Evolutionary conservation across 1,140 invertebrate species (phyloP), one percentile per base, ranked within the genome.

Genomic region (Leptopilina boulardi): DNA sequence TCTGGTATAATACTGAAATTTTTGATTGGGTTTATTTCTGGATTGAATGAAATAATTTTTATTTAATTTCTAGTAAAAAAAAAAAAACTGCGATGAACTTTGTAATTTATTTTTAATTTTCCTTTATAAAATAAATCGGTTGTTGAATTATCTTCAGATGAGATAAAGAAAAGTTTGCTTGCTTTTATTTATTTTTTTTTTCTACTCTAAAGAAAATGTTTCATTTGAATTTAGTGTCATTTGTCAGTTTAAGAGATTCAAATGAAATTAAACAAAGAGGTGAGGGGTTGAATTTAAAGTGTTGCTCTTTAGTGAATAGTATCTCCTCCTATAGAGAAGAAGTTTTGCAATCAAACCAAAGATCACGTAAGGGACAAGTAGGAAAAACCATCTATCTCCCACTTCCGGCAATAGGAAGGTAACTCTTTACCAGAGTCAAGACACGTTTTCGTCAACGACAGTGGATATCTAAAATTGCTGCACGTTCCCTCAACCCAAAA

Each of bases 261-360:
- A 51, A 18, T 51, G 47, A 51, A 51, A 51, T 51, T 51, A 51
- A 51, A 51, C 34, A 6, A 51, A 51, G n/a, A n/a, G 47, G 1
- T 18, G n/a, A 18, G 47, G n/a, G 47, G 3, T 51, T 51, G 47
- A 51, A 51, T 51, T 51, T 51, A 51, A 51, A 51, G 47, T n/a
- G 47, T 51, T 18, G 47, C 47, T 51, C 47, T 51, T 51, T 51
- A 51, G 47, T 38, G 47, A 41, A 59, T 42, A 5, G 70, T 42
- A 72, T 23, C 74, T 75, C 23, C 71, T 75, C 44, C 47, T 80
- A n/a, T n/a, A 19, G 38, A 66, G 56, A 71, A 82, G 77, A 84
- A 84, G 78, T 84, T 83, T 82, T 47, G 78, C 83, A 84, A 84
- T 84, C 78, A 80, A 71, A 44, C 59, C 38, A 71, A 47, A 74